Conservation (phyloP, 2,113 vertebrate species). For the Labeo rohita region DNA sequence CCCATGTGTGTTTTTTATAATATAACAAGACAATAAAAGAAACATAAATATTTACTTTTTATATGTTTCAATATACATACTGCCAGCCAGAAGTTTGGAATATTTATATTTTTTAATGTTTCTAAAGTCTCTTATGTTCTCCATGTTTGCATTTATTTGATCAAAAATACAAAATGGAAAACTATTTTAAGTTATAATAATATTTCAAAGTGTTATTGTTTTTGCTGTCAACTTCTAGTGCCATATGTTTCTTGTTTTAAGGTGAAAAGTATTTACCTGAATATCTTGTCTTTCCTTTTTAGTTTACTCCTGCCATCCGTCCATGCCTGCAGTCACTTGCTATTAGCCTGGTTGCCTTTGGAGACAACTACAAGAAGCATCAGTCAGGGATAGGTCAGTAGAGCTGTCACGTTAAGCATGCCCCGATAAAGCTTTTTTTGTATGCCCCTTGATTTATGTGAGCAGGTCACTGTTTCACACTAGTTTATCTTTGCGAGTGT, state of each 20-base stretch:
- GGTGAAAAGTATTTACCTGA: not conserved
- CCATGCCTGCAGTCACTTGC: constrained; percentile 89
- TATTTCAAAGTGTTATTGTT: not conserved
- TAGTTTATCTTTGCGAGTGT: not conserved
- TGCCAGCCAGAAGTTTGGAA: no score
- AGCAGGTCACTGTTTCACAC: not conserved
- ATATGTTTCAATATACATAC: not conserved
- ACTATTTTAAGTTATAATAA: not conserved
- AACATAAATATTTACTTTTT: not conserved
- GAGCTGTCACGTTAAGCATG: not conserved
- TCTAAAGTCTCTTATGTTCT: not conserved
- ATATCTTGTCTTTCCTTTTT: constrained; percentile 10
- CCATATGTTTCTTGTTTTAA: not conserved
- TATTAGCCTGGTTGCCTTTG: constrained; percentile 89
- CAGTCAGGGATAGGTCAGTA: constrained; percentile 85
- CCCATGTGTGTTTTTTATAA: not conserved
- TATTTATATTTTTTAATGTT: no score
- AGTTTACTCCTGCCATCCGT: constrained; percentile 89
- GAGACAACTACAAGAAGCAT: constrained; percentile 88
- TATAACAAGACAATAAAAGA: not conserved
- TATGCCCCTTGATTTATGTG: not conserved
- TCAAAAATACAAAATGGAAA: no score
- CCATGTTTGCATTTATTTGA: not conserved
- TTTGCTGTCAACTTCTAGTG: not conserved
- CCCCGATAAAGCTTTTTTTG: not conserved